phyloP scores from a whole-genome alignment of 2,888 invertebrate species.

The Acronicta aceris region DNA sequence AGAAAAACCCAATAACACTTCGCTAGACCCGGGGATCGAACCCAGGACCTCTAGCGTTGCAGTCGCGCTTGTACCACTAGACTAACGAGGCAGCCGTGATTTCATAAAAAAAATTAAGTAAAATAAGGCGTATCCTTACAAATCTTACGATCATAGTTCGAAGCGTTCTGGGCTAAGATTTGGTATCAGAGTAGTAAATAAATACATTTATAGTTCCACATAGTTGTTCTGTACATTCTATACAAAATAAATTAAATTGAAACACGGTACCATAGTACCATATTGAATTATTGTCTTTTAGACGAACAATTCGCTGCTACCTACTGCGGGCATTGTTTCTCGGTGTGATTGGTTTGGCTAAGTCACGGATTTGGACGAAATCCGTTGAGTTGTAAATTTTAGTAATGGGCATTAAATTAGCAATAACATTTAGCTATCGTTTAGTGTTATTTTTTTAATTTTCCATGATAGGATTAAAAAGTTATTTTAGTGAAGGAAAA shows the following conservation, averaged over 20 bases:
- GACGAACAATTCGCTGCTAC: constrained; percentile 9
- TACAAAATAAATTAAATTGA: constrained; percentile 70
- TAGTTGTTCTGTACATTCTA: constrained; percentile 50
- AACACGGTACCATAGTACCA: constrained; percentile 43
- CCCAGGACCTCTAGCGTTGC: too few species aligned
- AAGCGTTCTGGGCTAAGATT: constrained; percentile 66
- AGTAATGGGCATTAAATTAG: not conserved
- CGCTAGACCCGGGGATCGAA: too few species aligned
- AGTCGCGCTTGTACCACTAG: too few species aligned
- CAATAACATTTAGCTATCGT: not conserved
- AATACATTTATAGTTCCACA: constrained; percentile 67
- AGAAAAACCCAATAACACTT: too few species aligned
- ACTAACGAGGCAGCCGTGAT: too few species aligned
- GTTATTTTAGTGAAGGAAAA: too few species aligned
- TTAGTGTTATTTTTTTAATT: too few species aligned
- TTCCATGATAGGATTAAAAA: too few species aligned
- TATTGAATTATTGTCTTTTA: constrained; percentile 51
- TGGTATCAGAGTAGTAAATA: constrained; percentile 65
- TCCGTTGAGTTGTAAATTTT: not conserved
- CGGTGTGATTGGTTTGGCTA: constrained; percentile 10
- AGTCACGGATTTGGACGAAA: constrained; percentile 12
- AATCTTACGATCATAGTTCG: constrained; percentile 48
- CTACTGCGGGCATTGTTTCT: constrained; percentile 16
- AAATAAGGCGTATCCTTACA: constrained; percentile 58
- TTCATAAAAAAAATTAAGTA: not conserved